Evolutionary conservation across 2,888 invertebrate species (phyloP).

Genomic region (Macrophya annulata): DNA sequence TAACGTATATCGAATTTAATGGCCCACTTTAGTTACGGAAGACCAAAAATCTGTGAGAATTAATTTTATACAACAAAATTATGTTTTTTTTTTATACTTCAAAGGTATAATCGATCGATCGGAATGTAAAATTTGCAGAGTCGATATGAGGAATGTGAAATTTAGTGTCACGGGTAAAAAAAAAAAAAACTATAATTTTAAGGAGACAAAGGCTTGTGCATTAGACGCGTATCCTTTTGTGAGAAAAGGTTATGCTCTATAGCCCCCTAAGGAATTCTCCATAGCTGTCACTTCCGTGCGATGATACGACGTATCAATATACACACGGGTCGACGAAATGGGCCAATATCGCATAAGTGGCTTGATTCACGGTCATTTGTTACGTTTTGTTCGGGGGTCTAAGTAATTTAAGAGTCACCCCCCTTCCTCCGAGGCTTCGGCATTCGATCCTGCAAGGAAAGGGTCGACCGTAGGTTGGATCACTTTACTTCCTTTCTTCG

Average conservation of each 20-base stretch:
- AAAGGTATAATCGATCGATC: neutral
- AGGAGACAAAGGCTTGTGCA: neutral
- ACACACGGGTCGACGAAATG: constrained; percentile 67
- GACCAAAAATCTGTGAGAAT: neutral
- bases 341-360: constrained; percentile 76
- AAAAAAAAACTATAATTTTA: neutral
- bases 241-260: neutral
- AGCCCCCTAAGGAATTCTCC: neutral
- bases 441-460: constrained; percentile 23
- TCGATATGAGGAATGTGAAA: neutral
- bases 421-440: constrained; percentile 59
- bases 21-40: neutral
- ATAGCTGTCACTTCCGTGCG: constrained; percentile 56
- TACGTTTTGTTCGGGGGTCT: constrained; percentile 74
- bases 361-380: constrained; percentile 74
- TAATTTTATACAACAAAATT: neutral
- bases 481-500: constrained; percentile 72
- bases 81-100: neutral
- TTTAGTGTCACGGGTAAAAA: neutral
- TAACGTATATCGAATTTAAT: neutral
- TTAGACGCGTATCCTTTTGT: neutral
- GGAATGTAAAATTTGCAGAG: no score
- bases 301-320: constrained; percentile 74
- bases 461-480: constrained; percentile 49
- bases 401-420: constrained; percentile 73